Evolutionary conservation across 2,113 vertebrate species (phyloP).

Genomic region (Sylvilagus bachmani): DNA sequence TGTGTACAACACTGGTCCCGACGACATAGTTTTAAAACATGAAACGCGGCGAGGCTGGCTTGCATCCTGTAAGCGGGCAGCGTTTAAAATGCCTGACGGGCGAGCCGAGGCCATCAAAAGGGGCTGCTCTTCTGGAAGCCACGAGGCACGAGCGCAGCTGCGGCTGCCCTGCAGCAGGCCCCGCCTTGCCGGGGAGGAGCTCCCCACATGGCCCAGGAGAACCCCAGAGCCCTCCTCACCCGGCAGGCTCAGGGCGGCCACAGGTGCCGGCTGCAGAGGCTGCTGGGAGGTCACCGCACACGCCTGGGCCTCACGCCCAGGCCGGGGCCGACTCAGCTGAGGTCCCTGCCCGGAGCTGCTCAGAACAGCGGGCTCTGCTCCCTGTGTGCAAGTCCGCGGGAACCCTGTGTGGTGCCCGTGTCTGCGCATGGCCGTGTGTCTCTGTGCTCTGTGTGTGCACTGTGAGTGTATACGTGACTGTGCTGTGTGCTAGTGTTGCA

Average conservation of each 20-base stretch:
- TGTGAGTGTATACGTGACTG: not conserved
- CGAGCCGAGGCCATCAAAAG: not conserved
- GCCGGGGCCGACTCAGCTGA: no score
- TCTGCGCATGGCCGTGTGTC: not conserved
- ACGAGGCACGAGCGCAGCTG: not conserved
- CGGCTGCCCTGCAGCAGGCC: not conserved
- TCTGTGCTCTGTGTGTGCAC: not conserved
- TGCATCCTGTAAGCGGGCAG: not conserved
- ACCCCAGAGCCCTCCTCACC: not conserved
- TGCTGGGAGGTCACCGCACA: no score
- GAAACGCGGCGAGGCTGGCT: not conserved
- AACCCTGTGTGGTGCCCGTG: no score
- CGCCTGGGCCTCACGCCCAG: no score
- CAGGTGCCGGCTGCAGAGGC: no score
- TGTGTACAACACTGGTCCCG: no score
- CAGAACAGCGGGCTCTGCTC: no score
- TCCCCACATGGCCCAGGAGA: rapidly evolving
- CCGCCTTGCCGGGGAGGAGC: not conserved
- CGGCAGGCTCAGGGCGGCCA: no score
- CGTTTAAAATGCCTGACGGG: not conserved
- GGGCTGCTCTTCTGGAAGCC: not conserved
- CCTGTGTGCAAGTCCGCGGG: rapidly evolving
- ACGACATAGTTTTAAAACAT: no score
- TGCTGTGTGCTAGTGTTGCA: no score
- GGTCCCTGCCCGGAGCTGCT: no score